Evolutionary conservation across 2,888 invertebrate genomes (phyloP), one percentile per base, ranked within the genome.

Genomic region (Patella caerulea): DNA sequence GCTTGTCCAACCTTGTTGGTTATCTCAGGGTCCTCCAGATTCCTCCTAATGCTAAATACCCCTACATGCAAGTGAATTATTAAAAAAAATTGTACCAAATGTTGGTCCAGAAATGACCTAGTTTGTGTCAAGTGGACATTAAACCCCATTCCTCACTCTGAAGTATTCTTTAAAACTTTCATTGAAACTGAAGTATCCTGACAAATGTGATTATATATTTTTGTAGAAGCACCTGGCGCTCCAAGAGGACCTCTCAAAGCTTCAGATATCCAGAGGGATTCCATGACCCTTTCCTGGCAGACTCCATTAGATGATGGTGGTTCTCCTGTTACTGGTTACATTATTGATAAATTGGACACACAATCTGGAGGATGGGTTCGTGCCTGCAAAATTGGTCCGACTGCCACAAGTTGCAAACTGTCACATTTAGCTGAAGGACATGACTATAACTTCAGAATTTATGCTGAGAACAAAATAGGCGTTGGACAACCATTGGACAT

Each of bases 401-500:
- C 79, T 71, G 80, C 78, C 5, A 83, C 81, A 15, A 79, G 81
- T 14, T 83, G 81, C 74, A 83, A 77, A 15, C 73, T 87, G 4
- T 74, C 77, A 29, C 81, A 83, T 29, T 83, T 90, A 15, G 81
- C 80, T 24, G 88, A 88, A 74, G 88, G 88, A 52, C 83, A 86
- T 65, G 81, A 83, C 71, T 91, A 91, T 82, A 88, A 88, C 86
- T 91, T 91, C 88, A 81, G 91, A 73, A 89, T 91, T 19, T 89
- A 88, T 24, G 91, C 91, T 29, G 90, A 91, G 82, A 92, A 92
- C 82, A 89, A 90, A 83, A 85, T 88, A 19, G 92, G 92, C 11
- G 86, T 87, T 45, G 90, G 92, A 80, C 88, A 87, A 74, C 94
- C 95, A 77, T 96, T 96, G 45, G 92, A 94, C 83, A 95, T 96